Base-by-base conservation (phyloP, 1,140 invertebrate genomes). In the Doryteuthis pealeii region DNA sequence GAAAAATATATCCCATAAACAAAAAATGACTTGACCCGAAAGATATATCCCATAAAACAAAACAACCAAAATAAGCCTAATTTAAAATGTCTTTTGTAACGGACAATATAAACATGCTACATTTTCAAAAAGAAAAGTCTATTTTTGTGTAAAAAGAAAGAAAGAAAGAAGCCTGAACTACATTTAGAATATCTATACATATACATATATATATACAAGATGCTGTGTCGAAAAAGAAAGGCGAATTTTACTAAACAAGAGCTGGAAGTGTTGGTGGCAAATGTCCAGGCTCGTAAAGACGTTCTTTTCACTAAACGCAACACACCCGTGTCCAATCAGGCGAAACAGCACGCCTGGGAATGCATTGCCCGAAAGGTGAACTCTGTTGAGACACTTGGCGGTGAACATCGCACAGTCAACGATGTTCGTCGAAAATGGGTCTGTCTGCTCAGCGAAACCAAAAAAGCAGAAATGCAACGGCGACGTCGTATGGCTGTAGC, bases 291-390 rank as follows among this genome's bases (percentile, higher is more conserved):
- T 28, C 18, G 54, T 22, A 62, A 62, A 62, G 54, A 62, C 26
- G 18, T 62, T n/a, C 26, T 62, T n/a, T 62, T 62, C 54, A 62
- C 54, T 15, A 62, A 62, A 62, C 54, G 54, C 26, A 62, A 62
- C 18, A 62, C 54, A 62, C 54, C 54, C 26, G 54, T 62, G 26
- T 62, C 54, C 26, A 62, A 62, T 28, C 54, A 62, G 18, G 54
- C 54, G 0, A 62, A 62, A 28, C 54, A 62, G 26, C 54, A 62
- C 18, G 54, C 54, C 0, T 62, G 54, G 54, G 54, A 62, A 15
- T 62, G 54, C 54, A 62, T 62, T 22, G 54, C 54, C 6, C 54
- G 54, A n/a, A 62, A 62, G 18, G 54, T 62, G 22, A 62, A 62
- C 26, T 62, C 54, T 62, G 54, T 62, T 6, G 54, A 62, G 54